Evolutionary conservation across 2,113 vertebrate genomes (phyloP), one percentile per base, ranked within the genome.

Genomic region (Eonycteris spelaea): DNA sequence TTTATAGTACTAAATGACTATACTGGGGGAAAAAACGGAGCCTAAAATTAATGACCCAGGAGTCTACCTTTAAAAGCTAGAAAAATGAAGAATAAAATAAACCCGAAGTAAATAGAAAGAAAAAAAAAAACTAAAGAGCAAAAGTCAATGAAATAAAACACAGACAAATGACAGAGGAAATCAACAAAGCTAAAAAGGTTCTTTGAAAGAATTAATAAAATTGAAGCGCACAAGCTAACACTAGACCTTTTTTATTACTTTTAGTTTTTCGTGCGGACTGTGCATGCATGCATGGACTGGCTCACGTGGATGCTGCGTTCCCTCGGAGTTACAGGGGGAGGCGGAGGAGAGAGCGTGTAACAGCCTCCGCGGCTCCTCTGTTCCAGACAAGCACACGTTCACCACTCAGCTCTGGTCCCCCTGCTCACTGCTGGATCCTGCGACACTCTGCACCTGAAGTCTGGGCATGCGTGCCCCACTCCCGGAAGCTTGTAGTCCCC

Each of bases 391-490:
- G 71, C 45, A 1, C 6, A 2, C 33, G 11, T 1, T 11, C 0
- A 10, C 53, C 0, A 33, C 24, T 9, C 16, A 0, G 48, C 2
- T 4, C 43, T 0, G 2, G 0, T 5, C 1, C 12, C 12, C 59
- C 84, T 0, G 71, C 89, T 99, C 99, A 99, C 98, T 99, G 99
- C 99, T 99, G 99, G 98, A 99, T 99, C 96, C 99, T 99, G 98
- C 99, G 99, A 99, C 99, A 97, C 99, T 99, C 98, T 99, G 99
- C 97, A 99, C 99, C 98, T 99, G 99, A 99, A 86, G 99, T 99
- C 98, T 99, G 99, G 3, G 98, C 99, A 2, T 99, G 99, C 94
- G 99, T 99, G 74, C 99, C 99, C 98, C 99, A 99, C 98, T 99
- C 99, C 96, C 98, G 98, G 98, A 99, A 99, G 99, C 98, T 99